Evolutionary conservation across 2,888 invertebrate genomes (phyloP).

Genomic region (Galerucella nymphaeae): DNA sequence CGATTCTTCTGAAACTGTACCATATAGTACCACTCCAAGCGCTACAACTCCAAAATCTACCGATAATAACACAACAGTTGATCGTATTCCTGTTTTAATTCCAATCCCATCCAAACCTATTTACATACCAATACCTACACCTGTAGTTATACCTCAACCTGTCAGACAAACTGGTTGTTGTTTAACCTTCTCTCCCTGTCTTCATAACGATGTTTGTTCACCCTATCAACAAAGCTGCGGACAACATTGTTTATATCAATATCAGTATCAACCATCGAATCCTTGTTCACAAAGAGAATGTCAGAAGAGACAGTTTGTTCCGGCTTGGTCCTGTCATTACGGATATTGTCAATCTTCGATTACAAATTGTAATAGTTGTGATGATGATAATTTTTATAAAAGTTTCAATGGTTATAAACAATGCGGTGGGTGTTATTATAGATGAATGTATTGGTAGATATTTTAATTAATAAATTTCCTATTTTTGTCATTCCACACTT

Average conservation of each 20-base stretch:
- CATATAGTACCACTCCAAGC: background rate
- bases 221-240: background rate
- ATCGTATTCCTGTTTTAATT: constrained; percentile 4
- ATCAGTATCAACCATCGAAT: background rate
- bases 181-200: background rate
- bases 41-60: background rate
- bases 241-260: background rate
- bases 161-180: background rate
- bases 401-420: background rate
- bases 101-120: constrained; percentile 4
- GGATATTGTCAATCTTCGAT: background rate
- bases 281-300: background rate
- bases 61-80: background rate
- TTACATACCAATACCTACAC: background rate
- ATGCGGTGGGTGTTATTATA: constrained; percentile 12
- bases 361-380: background rate
- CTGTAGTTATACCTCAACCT: background rate
- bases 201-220: background rate
- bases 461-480: too few relatives aligned
- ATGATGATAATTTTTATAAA: constrained; percentile 5
- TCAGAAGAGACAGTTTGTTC: background rate
- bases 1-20: background rate
- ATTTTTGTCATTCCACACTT: too few relatives aligned
- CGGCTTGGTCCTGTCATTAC: background rate
- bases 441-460: background rate